These are phyloP conservation scores for Ricordea florida DNA, from an alignment of 92 coral and sea anemone genomes.

Conservation along the genomic window DNA sequence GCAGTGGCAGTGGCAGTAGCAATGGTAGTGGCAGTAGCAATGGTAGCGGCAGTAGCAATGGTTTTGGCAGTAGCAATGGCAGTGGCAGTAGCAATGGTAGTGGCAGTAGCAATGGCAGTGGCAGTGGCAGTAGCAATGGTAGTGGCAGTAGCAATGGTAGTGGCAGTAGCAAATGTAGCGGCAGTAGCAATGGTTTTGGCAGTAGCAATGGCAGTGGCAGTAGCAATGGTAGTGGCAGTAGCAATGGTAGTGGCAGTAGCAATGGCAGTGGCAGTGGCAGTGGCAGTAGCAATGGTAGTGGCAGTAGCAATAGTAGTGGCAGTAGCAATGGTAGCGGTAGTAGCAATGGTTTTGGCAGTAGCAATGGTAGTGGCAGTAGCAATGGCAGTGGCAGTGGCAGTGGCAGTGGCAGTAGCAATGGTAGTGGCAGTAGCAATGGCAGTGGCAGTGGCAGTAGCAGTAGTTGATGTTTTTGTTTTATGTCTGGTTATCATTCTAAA, in stretches of 20 bases:
- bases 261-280: not conserved
- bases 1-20: not conserved
- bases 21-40: not conserved
- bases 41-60: not conserved
- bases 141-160: not conserved
- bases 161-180: not conserved
- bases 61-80: too few species aligned
- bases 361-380: not conserved
- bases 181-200: too few species aligned
- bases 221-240: not conserved
- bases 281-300: not conserved
- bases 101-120: not conserved
- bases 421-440: not conserved
- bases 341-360: too few species aligned
- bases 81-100: not conserved
- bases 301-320: not conserved
- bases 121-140: not conserved
- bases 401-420: not conserved
- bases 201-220: not conserved
- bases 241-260: not conserved
- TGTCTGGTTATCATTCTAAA: too few species aligned
- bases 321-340: not conserved
- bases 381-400: not conserved
- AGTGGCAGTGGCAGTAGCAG: not conserved
- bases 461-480: too few species aligned